Evolutionary conservation across 37 sponge, comb jelly and placozoan species (phyloP).

Genomic region (Ianthella basta): DNA sequence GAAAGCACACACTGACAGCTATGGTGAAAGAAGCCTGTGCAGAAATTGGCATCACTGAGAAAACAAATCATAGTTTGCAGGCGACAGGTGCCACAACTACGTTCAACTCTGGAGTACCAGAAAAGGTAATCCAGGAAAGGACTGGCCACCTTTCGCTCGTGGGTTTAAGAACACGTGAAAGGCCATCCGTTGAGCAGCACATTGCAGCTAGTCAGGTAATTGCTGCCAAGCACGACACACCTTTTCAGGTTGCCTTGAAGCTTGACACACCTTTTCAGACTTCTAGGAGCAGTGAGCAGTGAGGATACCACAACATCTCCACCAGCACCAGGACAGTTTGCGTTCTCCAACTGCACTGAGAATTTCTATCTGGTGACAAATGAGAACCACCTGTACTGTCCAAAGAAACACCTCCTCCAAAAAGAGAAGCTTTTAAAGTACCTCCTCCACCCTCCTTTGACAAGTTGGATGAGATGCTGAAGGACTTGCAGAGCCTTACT

Average conservation of each 20-base stretch:
- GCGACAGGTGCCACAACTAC: constrained; percentile 10
- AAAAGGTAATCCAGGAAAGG: not conserved
- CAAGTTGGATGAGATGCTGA: too few relatives aligned
- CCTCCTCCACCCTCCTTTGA: too few relatives aligned
- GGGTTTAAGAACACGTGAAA: not conserved
- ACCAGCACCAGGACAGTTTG: too few relatives aligned
- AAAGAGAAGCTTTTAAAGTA: too few relatives aligned
- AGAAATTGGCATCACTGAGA: not conserved
- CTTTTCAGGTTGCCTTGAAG: not conserved
- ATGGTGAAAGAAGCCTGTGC: not conserved
- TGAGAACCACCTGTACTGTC: too few relatives aligned
- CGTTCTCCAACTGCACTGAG: too few relatives aligned
- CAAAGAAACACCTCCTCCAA: too few relatives aligned
- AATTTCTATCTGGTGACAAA: too few relatives aligned
- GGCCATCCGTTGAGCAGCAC: not conserved
- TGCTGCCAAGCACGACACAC: constrained; percentile 5
- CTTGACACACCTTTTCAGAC: not conserved
- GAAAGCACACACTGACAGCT: not conserved
- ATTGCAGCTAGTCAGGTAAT: not conserved
- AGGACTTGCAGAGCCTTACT: too few relatives aligned
- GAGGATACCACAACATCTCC: too few relatives aligned
- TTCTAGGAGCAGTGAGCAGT: too few relatives aligned
- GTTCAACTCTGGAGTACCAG: constrained; percentile 1
- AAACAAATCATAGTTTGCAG: not conserved
- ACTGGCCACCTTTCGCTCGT: not conserved